A percentile compares a stretch with the other conserved stretches of the same genome.
Evolutionary conservation across 2,797 vertebrate genomes (phyloP).

Genomic region (Tachyglossus aculeatus): DNA sequence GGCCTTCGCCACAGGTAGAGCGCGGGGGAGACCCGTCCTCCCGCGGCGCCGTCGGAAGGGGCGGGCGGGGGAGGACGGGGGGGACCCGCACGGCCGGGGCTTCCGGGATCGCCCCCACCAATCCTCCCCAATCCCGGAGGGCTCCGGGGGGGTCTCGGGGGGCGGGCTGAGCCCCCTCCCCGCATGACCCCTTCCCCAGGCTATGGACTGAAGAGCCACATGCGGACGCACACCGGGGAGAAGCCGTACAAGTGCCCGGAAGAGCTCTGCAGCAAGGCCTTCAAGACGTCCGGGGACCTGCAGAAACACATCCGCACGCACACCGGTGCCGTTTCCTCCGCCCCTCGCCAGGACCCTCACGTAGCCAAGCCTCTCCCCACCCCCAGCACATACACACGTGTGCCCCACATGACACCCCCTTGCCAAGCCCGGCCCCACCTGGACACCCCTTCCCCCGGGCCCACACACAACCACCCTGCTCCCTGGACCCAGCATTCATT

Average conservation of each 20-base stretch:
- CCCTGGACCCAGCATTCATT: no score
- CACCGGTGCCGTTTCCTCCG: conserved; percentile 68
- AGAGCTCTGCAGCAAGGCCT: conserved; percentile 83
- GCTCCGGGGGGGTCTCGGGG: background rate
- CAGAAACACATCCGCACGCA: conserved; percentile 85
- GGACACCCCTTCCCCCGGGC: no score
- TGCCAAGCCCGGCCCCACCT: no score
- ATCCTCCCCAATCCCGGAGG: background rate
- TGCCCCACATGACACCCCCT: no score
- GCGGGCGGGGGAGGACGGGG: background rate
- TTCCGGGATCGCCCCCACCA: background rate
- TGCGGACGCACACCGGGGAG: conserved; percentile 82
- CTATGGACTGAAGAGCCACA: conserved; percentile 80
- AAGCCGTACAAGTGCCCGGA: conserved; percentile 84
- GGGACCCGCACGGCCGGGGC: background rate
- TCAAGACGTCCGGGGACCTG: conserved; percentile 84
- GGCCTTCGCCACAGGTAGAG: conserved; percentile 79
- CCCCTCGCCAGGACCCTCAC: background rate
- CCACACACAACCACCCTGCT: no score
- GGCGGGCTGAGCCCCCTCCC: background rate
- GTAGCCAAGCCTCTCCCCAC: no score
- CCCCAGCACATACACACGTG: no score
- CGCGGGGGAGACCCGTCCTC: background rate
- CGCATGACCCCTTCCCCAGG: conserved; percentile 50
- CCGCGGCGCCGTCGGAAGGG: no score